Evolutionary conservation across 2,888 invertebrate species (phyloP).

Genomic region (Rhamphomyia laevipes): DNA sequence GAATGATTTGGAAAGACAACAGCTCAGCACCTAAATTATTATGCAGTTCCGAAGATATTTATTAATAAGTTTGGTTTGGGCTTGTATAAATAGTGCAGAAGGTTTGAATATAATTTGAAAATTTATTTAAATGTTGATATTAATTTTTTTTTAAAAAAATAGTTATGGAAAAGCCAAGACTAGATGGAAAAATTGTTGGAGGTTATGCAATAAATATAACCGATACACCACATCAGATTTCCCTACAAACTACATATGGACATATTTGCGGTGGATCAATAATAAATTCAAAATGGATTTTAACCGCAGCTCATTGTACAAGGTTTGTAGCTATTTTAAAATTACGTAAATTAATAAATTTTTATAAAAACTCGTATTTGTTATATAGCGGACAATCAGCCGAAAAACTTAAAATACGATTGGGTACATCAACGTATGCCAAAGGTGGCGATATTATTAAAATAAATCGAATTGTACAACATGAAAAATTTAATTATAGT

Average conservation of each 20-base stretch:
- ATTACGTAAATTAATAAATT: neutral
- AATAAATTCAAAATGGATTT: slow-evolving; percentile 31
- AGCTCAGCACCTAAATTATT: too few relatives aligned
- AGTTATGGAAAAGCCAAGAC: slow-evolving; percentile 20
- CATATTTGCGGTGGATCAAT: slow-evolving; percentile 36
- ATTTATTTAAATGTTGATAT: too few relatives aligned
- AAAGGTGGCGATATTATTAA: slow-evolving; percentile 41
- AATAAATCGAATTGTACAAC: slow-evolving; percentile 40
- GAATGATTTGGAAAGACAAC: too few relatives aligned
- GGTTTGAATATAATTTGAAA: too few relatives aligned
- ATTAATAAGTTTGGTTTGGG: too few relatives aligned
- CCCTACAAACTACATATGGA: slow-evolving; percentile 25
- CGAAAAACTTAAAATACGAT: slow-evolving; percentile 35
- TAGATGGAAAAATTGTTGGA: slow-evolving; percentile 37
- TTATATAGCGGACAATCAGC: slow-evolving; percentile 23
- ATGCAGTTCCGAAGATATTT: too few relatives aligned
- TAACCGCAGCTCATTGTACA: slow-evolving; percentile 37
- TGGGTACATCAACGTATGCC: slow-evolving; percentile 42
- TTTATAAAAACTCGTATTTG: neutral
- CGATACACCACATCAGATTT: slow-evolving; percentile 35
- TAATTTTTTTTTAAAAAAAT: too few relatives aligned
- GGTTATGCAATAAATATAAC: slow-evolving; percentile 33
- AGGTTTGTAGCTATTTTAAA: slow-evolving; percentile 18
- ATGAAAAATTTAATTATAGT: slow-evolving; percentile 43
- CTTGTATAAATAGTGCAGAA: too few relatives aligned